Evolutionary conservation across 2,113 vertebrate genomes (phyloP), one percentile per base, ranked within the genome.

Genomic region (Sakesphorus luctuosus): DNA sequence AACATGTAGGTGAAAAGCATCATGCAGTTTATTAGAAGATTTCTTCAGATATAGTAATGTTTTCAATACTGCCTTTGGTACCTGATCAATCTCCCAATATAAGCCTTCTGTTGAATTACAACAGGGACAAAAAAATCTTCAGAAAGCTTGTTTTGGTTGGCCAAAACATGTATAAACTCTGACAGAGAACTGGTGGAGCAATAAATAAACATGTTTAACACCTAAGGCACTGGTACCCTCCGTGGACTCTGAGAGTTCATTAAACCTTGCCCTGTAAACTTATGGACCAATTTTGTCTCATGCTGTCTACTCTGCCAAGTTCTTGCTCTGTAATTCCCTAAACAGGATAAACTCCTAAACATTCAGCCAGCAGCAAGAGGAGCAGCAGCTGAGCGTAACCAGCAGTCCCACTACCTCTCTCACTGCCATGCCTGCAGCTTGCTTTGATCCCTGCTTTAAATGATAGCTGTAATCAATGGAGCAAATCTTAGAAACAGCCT

Each of bases 261-360:
- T 97, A 97, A 96, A 90, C 84, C 85, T 88, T 97, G 87, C 94
- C 94, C 96, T 96, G 84, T 87, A 96, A 97, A 96, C 89, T 72
- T 93, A 91, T 80, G 87, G 90, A 88, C 89, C 90, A 77, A 81
- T 93, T 86, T 78, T 44, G 55, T 77, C 85, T 96, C 93, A 71
- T 7, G 89, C 89, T 92, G 91, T 62, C 94, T 93, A 23, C 43
- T 81, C 89, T 91, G 97, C 96, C 96, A 96, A 84, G 78, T 21
- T 95, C 92, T 76, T 68, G 73, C 84, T 96, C 77, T 79, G 33
- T 90, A 90, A 97, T 96, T 96, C 94, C 85, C 74, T 52, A 13
- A 96, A 49, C 82, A 93, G 90, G 90, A 79, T 75, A 75, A 90
- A 89, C 94, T 93, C 93, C 76, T 75, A 55, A 95, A 69, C 87